These are phyloP conservation scores for Drosophila pruinosa DNA, from an alignment of 1,140 invertebrate genomes.

Conservation along the genomic window DNA sequence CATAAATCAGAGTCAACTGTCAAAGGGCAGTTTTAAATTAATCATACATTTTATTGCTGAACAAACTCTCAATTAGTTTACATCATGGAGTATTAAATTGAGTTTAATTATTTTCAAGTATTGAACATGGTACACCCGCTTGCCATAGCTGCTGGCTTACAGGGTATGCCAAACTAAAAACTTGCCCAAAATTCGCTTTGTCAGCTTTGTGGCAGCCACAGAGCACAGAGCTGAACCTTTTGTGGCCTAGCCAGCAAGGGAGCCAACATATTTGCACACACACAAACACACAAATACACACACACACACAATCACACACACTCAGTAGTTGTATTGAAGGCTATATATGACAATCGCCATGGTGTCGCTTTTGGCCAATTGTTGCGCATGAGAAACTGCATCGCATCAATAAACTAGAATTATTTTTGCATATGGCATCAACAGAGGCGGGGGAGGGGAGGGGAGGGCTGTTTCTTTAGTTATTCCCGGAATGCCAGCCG, in stretches of 20 bases:
- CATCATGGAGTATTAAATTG: too few species aligned
- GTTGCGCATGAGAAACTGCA: slow-evolving; percentile 40
- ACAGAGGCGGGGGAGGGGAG: neutral
- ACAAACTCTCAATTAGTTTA: too few species aligned
- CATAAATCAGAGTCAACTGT: too few species aligned
- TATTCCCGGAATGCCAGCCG: slow-evolving; percentile 39
- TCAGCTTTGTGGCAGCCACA: slow-evolving; percentile 31
- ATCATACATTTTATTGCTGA: too few species aligned
- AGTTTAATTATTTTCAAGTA: neutral
- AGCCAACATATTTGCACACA: neutral
- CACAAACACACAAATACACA: neutral
- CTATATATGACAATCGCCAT: neutral
- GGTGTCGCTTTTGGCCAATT: slow-evolving; percentile 35
- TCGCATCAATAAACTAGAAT: slow-evolving; percentile 30
- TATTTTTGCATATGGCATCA: neutral
- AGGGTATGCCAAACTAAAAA: slow-evolving; percentile 19
- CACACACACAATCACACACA: neutral
- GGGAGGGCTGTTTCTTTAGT: neutral
- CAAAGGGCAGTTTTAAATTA: too few species aligned
- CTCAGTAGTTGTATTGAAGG: neutral
- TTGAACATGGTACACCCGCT: too few species aligned
- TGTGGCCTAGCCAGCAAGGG: slow-evolving; percentile 26
- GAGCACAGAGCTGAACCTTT: slow-evolving; percentile 15
- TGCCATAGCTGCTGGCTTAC: neutral
- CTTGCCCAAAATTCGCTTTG: slow-evolving; percentile 33